Evolutionary conservation across 2,888 invertebrate genomes (phyloP).

Genomic region (Agonopterix alstromeriana): DNA sequence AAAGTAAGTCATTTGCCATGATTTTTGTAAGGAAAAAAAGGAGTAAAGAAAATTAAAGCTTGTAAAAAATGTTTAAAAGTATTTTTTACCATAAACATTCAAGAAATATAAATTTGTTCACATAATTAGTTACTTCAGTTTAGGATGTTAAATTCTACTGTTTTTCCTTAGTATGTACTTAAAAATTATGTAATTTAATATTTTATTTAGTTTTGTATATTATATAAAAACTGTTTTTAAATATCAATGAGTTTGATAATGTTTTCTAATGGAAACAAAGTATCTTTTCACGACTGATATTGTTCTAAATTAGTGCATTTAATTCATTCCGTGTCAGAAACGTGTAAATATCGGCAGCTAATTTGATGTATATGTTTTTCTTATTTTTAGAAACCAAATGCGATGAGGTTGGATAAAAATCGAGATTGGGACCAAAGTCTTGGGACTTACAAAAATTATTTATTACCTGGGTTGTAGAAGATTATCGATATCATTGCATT

Average conservation of each 20-base stretch:
- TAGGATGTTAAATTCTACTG: background rate
- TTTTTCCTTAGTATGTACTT: slow-evolving; percentile 1
- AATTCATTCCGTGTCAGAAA: slow-evolving; percentile 6
- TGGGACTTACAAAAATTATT: slow-evolving; percentile 1
- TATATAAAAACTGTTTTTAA: too few species aligned
- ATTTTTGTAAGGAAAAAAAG: background rate
- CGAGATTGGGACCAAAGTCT: slow-evolving; percentile 8
- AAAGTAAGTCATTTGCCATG: too few species aligned
- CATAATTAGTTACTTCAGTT: background rate
- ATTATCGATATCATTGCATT: background rate
- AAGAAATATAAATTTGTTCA: background rate
- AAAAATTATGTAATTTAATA: background rate
- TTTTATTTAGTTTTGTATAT: background rate
- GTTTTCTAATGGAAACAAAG: too few species aligned
- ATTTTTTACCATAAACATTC: too few species aligned
- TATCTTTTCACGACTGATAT: too few species aligned
- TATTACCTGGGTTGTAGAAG: background rate
- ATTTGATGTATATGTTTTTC: background rate
- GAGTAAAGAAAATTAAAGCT: background rate
- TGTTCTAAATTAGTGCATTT: slow-evolving; percentile 7
- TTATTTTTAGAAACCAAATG: background rate
- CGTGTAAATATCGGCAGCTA: slow-evolving; percentile 8
- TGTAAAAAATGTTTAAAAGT: background rate
- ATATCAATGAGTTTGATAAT: too few species aligned
- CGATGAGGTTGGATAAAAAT: background rate